Evolutionary conservation across 2,113 vertebrate genomes (phyloP).

Genomic region (Anguilla rostrata): DNA sequence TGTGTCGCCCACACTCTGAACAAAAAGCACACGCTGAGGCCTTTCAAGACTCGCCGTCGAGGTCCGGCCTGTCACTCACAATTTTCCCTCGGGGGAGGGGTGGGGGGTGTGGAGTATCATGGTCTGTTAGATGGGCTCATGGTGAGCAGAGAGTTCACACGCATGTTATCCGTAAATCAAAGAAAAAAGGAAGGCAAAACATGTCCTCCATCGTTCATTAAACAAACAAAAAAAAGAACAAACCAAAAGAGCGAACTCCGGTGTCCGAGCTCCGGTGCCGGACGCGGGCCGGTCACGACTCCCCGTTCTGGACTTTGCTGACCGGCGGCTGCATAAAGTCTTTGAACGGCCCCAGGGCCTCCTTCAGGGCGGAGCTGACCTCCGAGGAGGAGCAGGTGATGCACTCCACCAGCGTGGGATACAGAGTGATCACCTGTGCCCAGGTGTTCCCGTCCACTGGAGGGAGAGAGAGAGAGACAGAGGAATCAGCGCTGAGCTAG

Average conservation of each 20-base stretch:
- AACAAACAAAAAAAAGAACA: slow-evolving; percentile 32
- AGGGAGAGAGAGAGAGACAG: not conserved
- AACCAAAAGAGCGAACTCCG: not conserved
- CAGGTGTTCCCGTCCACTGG: slow-evolving; percentile 94
- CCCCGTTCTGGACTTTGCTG: slow-evolving; percentile 94
- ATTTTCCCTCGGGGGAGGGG: slow-evolving; percentile 32
- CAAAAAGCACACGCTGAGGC: slow-evolving; percentile 57
- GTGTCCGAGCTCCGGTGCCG: not conserved
- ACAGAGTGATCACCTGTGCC: slow-evolving; percentile 95
- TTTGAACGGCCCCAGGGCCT: slow-evolving; percentile 95
- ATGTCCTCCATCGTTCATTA: slow-evolving; percentile 60
- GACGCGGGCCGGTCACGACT: slow-evolving; percentile 78
- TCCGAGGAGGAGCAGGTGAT: slow-evolving; percentile 94
- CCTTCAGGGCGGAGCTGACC: slow-evolving; percentile 94
- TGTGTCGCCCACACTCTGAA: slow-evolving; percentile 56
- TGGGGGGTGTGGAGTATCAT: not conserved
- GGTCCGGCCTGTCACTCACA: slow-evolving; percentile 13
- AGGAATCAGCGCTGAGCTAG: not conserved
- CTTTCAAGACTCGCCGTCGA: slow-evolving; percentile 32
- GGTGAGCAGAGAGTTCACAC: slow-evolving; percentile 50
- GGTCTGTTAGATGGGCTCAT: slow-evolving; percentile 50
- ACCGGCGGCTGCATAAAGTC: slow-evolving; percentile 98
- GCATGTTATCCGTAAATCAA: slow-evolving; percentile 15
- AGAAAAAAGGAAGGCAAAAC: not conserved
- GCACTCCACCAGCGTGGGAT: slow-evolving; percentile 95